Base-by-base conservation (phyloP, 2,888 invertebrate genomes). In the Marronus borbonicus region DNA sequence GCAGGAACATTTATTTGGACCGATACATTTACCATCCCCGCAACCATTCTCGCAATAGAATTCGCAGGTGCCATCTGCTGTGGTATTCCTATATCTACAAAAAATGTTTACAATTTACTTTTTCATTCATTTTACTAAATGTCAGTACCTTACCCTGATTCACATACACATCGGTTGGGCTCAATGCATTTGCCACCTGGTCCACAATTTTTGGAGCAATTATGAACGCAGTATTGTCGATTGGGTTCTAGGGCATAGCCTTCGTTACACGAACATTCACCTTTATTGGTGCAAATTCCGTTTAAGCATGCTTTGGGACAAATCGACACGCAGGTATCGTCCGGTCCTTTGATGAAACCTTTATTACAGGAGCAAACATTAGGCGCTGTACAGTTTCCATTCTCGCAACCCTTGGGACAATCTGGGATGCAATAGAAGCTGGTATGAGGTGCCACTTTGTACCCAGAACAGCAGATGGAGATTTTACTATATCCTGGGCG, bases 381-480 rank as follows among this genome's bases (percentile, higher is more conserved):
- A 0, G 93, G 93, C 0, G 91, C 92, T 0, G 91, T 90, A 85
- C 95, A 95, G 39, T 90, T 88, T 20, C 94, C 94, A 82, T 95
- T 94, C 74, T 92, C 86, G 82, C 95, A 95, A 8, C 92, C 92
- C 31, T 90, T 88, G 3, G 92, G 90, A 84, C 95, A 95, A 17
- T 91, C 88, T 0, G 93, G 92, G 62, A 92, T 91, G 84, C 94
- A 94, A 74, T 90, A 89, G 76, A 85, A 83, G 84, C 90, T 89
- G 2, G 89, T 91, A 85, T 91, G 90, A 5, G 90, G 88, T 86
- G 93, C 92, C 12, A 92, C 91, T 79, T 90, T 89, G 87, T 93
- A 95, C 17, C 95, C 95, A 0, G 91, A 90, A 85, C 95, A 95
- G 85, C 95, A 95, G 31, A 93, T 90, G 80, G 93, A 90, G 82